Evolutionary conservation across 2,797 vertebrate genomes (phyloP).

Genomic region (Cossypha heuglini): DNA sequence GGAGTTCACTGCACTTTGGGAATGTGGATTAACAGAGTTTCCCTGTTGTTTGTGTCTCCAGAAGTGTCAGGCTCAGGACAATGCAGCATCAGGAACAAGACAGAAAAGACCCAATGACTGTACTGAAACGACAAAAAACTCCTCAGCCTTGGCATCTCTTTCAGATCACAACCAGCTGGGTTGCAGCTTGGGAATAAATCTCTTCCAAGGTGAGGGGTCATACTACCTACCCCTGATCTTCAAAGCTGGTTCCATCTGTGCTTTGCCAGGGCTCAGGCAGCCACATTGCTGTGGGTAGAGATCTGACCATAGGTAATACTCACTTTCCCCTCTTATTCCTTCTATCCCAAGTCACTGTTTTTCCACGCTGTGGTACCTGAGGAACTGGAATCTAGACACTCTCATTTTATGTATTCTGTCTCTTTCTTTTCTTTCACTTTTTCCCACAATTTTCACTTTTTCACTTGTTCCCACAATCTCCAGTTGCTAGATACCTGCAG

Average conservation of each 20-base stretch:
- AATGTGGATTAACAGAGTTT: background rate
- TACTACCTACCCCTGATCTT: background rate
- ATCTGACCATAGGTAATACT: background rate
- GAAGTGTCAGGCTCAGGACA: conserved; percentile 27
- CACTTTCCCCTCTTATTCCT: background rate
- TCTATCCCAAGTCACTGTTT: background rate
- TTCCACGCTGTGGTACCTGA: background rate
- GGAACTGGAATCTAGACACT: background rate
- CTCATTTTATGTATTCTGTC: background rate
- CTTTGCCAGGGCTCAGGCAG: background rate
- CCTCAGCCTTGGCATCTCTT: conserved; percentile 7
- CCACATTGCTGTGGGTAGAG: background rate
- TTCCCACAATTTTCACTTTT: too few species aligned
- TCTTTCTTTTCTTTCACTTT: background rate
- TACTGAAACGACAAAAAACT: background rate
- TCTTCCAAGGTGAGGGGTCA: conserved; percentile 74
- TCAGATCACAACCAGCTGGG: conserved; percentile 68
- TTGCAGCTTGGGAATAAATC: conserved; percentile 69
- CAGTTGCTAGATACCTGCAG: background rate
- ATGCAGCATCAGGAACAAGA: background rate
- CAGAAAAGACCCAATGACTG: conserved; percentile 1
- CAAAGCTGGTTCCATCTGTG: background rate
- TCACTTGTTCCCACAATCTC: too few species aligned
- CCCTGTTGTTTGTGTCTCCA: background rate
- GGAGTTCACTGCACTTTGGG: background rate